Evolutionary conservation across 2,797 vertebrate genomes (phyloP), one percentile per base, ranked within the genome.

Genomic region (Eulemur rubriventer): DNA sequence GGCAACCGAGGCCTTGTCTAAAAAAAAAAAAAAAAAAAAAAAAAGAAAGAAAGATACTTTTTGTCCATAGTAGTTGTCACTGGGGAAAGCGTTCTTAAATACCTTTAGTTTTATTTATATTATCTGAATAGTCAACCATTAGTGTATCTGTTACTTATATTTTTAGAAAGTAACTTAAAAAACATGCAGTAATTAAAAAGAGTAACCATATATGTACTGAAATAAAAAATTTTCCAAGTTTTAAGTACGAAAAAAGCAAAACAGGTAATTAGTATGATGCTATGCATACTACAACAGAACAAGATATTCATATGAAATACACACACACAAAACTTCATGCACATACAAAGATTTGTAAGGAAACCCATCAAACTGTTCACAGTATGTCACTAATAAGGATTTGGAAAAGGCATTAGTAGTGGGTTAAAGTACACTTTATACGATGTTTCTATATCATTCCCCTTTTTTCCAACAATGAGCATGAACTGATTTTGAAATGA

Each of bases 11-110:
- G 30, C 30, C 61, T 30, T 33, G 61, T 65, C 30, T 65, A 30
- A 7, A 63, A 63, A 65, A 63, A 63, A 33, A 14, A 30, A 61
- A 30, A 30, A 30, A 61, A 61, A 38, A 7, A 55, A 55, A 55
- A 7, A 55, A 55, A 22, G n/a, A 7, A 22, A 55, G 8, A 18
- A 30, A 84, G 46, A 14, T 38, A 63, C 20, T 41, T 72, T 80
- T 67, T 73, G 26, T 55, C 63, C 76, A 48, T 17, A 84, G 55
- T 41, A 30, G 38, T 72, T 87, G 86, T 65, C 48, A 83, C 7
- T 67, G 50, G 30, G 52, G n/a, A 94, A 87, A 89, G 65, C 3
- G 75, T 72, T 90, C 41, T 90, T 82, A 90, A 92, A 90, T 24
- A 52, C 8, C 16, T 82, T 85, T 48, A 55, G 26, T 46, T 92